These are phyloP conservation scores for Monoplex corrugatus DNA, from an alignment of 2,888 invertebrate genomes.

Conservation along the genomic window DNA sequence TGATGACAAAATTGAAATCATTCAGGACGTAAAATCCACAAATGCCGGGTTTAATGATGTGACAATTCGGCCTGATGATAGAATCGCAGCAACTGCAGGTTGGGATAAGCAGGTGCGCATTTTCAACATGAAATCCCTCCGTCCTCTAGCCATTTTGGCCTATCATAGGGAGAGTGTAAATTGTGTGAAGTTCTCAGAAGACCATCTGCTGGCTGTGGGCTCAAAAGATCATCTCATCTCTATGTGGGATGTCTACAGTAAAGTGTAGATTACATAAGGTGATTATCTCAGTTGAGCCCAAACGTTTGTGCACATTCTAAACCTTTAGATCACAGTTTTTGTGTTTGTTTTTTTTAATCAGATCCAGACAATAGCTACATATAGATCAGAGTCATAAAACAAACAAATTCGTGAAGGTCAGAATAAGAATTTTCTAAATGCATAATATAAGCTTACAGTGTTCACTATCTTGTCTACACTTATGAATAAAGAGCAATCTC, in stretches of 20 bases:
- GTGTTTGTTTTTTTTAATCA: too few relatives aligned
- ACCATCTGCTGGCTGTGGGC: constrained; percentile 72
- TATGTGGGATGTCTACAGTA: constrained; percentile 76
- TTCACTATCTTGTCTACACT: too few relatives aligned
- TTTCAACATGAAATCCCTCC: constrained; percentile 72
- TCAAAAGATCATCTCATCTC: constrained; percentile 75
- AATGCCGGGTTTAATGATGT: constrained; percentile 73
- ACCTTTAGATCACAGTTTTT: too few relatives aligned
- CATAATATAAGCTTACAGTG: too few relatives aligned
- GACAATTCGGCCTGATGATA: constrained; percentile 69
- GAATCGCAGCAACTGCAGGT: constrained; percentile 74
- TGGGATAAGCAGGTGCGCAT: constrained; percentile 76
- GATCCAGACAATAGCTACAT: too few relatives aligned
- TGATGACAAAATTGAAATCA: constrained; percentile 51
- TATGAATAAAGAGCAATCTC: too few relatives aligned
- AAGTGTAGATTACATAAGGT: not conserved
- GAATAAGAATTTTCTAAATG: too few relatives aligned
- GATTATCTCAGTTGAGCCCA: not conserved
- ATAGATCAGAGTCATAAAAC: too few relatives aligned
- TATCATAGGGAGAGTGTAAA: constrained; percentile 74
- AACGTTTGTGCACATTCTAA: too few relatives aligned
- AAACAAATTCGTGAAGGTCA: too few relatives aligned
- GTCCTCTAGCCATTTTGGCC: constrained; percentile 74
- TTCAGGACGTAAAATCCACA: constrained; percentile 54
- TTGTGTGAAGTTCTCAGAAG: constrained; percentile 70